Conservation (phyloP, 2,113 vertebrate genomes). For the Hipposideros armiger region DNA sequence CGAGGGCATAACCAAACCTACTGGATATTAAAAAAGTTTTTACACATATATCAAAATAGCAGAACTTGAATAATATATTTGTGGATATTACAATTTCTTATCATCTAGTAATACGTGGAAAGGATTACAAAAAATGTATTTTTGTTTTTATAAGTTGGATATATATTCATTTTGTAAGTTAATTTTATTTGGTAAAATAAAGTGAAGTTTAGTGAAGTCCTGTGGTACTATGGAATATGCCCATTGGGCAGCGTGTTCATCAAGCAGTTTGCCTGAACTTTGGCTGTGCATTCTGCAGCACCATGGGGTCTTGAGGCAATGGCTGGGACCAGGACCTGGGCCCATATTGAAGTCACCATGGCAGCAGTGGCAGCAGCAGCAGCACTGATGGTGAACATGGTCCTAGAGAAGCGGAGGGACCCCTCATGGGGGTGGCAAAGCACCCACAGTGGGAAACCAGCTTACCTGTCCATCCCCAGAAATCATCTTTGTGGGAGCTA, state of each 20-base stretch:
- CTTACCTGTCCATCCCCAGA: background rate
- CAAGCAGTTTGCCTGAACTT: background rate
- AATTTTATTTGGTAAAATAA: constrained; percentile 49
- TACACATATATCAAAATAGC: background rate
- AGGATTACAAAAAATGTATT: background rate
- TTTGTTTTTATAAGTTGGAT: constrained; percentile 28
- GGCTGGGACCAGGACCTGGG: background rate
- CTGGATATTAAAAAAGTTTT: background rate
- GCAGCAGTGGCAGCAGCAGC: background rate
- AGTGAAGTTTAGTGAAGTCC: background rate
- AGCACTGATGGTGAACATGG: background rate
- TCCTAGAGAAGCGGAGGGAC: background rate
- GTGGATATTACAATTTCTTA: constrained; percentile 34
- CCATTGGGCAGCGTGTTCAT: background rate
- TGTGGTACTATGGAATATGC: background rate
- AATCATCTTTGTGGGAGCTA: background rate
- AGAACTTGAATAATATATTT: background rate
- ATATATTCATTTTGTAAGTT: constrained; percentile 2
- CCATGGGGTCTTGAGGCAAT: background rate
- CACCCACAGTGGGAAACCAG: background rate
- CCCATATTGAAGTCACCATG: background rate
- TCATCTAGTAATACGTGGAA: background rate
- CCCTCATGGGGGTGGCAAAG: rapidly evolving
- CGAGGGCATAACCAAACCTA: background rate
- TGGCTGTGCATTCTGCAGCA: background rate